These are phyloP conservation scores for Conchocele bisecta DNA, from an alignment of 2,888 invertebrate species.

Conservation along the genomic window DNA sequence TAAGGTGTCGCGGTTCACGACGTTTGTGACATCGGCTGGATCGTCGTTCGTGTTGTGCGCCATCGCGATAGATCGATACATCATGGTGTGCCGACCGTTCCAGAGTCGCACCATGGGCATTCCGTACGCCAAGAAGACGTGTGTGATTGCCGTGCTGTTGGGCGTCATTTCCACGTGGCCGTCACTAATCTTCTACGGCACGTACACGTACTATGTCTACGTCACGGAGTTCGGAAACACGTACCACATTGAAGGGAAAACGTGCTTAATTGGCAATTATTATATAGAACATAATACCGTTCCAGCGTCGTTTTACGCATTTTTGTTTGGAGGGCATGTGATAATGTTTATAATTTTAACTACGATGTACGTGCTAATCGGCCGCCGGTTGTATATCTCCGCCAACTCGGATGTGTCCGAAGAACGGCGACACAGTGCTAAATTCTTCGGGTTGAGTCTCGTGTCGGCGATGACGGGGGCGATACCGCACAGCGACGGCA, in stretches of 20 bases:
- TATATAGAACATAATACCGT: slow-evolving; percentile 49
- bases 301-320: slow-evolving; percentile 55
- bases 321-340: slow-evolving; percentile 49
- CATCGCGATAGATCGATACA: slow-evolving; percentile 53
- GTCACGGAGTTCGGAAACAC: slow-evolving; percentile 1
- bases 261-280: slow-evolving; percentile 50
- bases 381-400: slow-evolving; percentile 50
- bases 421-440: slow-evolving; percentile 50
- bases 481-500: slow-evolving; percentile 32
- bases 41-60: slow-evolving; percentile 55
- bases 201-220: slow-evolving; percentile 33
- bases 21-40: slow-evolving; percentile 42
- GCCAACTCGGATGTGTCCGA: slow-evolving; percentile 32
- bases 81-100: slow-evolving; percentile 55
- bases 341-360: slow-evolving; percentile 56
- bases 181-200: slow-evolving; percentile 56
- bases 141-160: slow-evolving; percentile 41
- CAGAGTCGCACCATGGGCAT: slow-evolving; percentile 47
- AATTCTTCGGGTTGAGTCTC: slow-evolving; percentile 53
- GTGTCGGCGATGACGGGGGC: slow-evolving; percentile 53
- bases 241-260: slow-evolving; percentile 36
- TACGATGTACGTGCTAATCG: slow-evolving; percentile 51
- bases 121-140: slow-evolving; percentile 48
- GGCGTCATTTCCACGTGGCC: slow-evolving; percentile 55
- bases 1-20: slow-evolving; percentile 54